Evolutionary conservation across 2,888 invertebrate species (phyloP).

Genomic region (Alcis repandata): DNA sequence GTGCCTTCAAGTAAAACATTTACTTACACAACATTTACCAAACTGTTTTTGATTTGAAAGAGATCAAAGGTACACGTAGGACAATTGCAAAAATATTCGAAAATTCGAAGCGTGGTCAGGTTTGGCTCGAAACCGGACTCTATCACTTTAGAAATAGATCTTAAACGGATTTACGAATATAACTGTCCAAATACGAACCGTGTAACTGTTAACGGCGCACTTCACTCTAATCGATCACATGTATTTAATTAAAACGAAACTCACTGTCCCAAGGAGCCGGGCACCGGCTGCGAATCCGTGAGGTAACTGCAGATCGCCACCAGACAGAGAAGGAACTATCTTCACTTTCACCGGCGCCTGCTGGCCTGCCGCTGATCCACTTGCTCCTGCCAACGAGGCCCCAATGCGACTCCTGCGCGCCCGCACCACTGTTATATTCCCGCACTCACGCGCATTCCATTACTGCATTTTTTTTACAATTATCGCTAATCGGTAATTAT

Average conservation of each 20-base stretch:
- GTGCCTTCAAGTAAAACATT: not conserved
- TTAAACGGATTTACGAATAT: conserved; percentile 12
- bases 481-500: conserved; percentile 76
- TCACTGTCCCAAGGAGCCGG: conserved; percentile 49
- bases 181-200: conserved; percentile 22
- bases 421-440: conserved; percentile 71
- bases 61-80: not conserved
- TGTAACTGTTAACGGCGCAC: conserved; percentile 21
- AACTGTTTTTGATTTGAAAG: not conserved
- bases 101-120: not conserved
- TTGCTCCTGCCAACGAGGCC: conserved; percentile 69
- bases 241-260: conserved; percentile 39
- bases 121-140: conserved; percentile 5
- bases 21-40: too few relatives aligned
- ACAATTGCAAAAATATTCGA: not conserved
- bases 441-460: conserved; percentile 71
- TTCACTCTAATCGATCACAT: conserved; percentile 28
- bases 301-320: conserved; percentile 29
- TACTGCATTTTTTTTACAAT: conserved; percentile 66
- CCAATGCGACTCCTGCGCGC: conserved; percentile 63
- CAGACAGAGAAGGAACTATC: conserved; percentile 68
- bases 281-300: conserved; percentile 54
- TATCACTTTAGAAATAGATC: conserved; percentile 11
- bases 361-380: conserved; percentile 63
- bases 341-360: conserved; percentile 73